phyloP scores from a whole-genome alignment of 2,888 invertebrate species.

The Drosophila mulleri region DNA sequence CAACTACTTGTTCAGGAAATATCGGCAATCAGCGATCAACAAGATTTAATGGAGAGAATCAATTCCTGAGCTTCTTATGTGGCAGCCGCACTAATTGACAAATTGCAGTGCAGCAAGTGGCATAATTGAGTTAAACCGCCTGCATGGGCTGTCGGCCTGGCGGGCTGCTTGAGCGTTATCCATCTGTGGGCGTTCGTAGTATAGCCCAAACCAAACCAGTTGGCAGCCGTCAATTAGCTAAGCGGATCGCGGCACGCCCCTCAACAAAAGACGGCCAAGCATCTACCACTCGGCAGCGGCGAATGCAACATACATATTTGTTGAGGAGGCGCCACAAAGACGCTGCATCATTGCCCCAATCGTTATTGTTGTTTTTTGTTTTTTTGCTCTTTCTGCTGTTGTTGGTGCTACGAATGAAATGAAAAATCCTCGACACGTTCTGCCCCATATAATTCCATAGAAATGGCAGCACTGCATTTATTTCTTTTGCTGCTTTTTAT shows the following conservation, averaged over 20 bases:
- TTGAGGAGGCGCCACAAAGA: conserved; percentile 63
- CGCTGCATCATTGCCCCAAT: conserved; percentile 70
- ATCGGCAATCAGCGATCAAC: conserved; percentile 29
- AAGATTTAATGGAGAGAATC: conserved; percentile 26
- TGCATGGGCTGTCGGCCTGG: conserved; percentile 12
- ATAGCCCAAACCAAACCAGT: conserved; percentile 57
- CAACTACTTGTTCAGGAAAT: neutral
- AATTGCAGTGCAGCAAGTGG: conserved; percentile 76
- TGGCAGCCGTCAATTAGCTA: conserved; percentile 80
- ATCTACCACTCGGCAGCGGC: conserved; percentile 10
- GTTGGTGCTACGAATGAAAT: conserved; percentile 50
- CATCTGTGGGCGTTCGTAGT: conserved; percentile 68
- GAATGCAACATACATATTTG: conserved; percentile 60
- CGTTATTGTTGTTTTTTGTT: conserved; percentile 23
- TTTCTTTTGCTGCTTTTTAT: conserved; percentile 12
- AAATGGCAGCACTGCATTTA: conserved; percentile 50
- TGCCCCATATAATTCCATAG: conserved; percentile 62
- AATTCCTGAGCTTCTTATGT: conserved; percentile 30
- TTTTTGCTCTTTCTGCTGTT: conserved; percentile 8
- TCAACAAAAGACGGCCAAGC: conserved; percentile 26
- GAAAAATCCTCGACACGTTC: conserved; percentile 74
- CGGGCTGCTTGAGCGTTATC: conserved; percentile 64
- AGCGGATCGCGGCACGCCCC: conserved; percentile 75
- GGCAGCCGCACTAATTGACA: conserved; percentile 71
- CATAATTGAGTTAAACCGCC: conserved; percentile 70